Base-by-base conservation (phyloP, 2,797 vertebrate genomes). In the Onychomys torridus region DNA sequence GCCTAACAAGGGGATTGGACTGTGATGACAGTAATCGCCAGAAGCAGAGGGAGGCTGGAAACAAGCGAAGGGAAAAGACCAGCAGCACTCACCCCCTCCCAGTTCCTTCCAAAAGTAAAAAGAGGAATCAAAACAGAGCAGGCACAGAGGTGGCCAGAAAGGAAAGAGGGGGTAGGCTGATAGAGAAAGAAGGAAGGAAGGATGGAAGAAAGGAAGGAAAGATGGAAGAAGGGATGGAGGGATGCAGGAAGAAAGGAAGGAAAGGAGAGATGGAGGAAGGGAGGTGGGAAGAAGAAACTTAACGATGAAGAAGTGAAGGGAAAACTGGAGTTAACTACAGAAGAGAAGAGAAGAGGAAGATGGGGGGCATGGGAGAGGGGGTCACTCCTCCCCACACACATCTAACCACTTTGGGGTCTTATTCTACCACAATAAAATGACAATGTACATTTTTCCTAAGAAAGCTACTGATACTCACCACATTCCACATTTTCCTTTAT, bases 351-450 rank as follows among this genome's bases (percentile, higher is more conserved):
- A 5, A 16, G 25, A 13, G 57, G 9, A 32, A 65, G 73, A 1
- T 6, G 43, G 77, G 13, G 5, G 19, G 52, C 11, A 13, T 2
- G 16, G 8, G 25, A n/a, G 3, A 12, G 12, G 34, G 23, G 4
- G 25, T 4, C 13, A 11, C 34, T 3, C 3, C 14, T 4, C 0
- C 5, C 12, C 16, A 12, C 1, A 1, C 6, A 52, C 2, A 19
- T 84, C 34, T 78, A 84, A 88, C 37, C 40, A 69, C 5, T 12
- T 52, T n/a, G 67, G 29, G 9, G 1, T 32, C 37, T 37, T 77
- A 29, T 61, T 89, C 59, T 87, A 16, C 23, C 17, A 32, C 69
- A 23, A 27, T 23, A 37, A 76, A 90, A 67, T 12, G 63, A 79
- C 32, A 52, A 17, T 3, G 3, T 40, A 27, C 61, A 57, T 2